Percentiles rank a stretch among this genome's conserved stretches.
Evolutionary conservation across 2,113 vertebrate species (phyloP).

Genomic region (Chlorocebus sabaeus): DNA sequence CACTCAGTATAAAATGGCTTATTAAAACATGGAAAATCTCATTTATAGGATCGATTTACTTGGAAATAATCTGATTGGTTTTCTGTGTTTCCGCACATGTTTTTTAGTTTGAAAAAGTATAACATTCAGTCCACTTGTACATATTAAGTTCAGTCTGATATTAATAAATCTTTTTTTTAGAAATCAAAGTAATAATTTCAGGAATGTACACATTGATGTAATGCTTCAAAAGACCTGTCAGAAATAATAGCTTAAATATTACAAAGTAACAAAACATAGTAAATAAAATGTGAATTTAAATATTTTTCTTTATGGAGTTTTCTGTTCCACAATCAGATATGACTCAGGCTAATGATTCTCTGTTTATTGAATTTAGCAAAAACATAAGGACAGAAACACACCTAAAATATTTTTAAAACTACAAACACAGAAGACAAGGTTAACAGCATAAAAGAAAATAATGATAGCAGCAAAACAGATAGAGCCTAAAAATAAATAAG

Average conservation of each 20-base stretch:
- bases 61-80: constrained; percentile 3
- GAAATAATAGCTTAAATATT: not conserved
- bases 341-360: not conserved
- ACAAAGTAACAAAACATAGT: not conserved
- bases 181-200: not conserved
- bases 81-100: not conserved
- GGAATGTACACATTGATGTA: not conserved
- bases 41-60: not conserved
- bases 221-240: not conserved
- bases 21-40: not conserved
- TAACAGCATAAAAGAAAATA: not conserved
- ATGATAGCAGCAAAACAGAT: not conserved
- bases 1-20: not conserved
- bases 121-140: not conserved
- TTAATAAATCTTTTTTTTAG: not conserved
- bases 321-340: not conserved
- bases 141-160: not conserved
- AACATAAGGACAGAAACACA: too few species aligned
- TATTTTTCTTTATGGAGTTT: not conserved
- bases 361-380: too few species aligned
- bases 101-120: constrained; percentile 16
- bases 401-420: too few species aligned
- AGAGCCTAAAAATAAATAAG: not conserved
- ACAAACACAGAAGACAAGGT: not conserved
- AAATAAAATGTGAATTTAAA: not conserved